phyloP scores from a whole-genome alignment of 2,113 vertebrate genomes.

The Takifugu bimaculatus region DNA sequence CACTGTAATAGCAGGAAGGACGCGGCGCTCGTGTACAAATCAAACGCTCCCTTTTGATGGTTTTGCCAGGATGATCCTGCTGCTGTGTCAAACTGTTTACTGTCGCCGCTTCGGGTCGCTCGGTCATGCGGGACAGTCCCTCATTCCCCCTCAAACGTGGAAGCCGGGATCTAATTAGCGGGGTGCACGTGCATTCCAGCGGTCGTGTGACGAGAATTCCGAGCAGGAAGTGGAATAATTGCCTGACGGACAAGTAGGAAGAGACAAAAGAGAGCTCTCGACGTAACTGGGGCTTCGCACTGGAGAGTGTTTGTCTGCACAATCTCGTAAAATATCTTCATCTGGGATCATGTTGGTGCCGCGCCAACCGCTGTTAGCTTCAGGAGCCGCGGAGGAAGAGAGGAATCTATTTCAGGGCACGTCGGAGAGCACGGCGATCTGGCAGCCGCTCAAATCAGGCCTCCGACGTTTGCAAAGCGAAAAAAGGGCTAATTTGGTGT shows the following conservation, averaged over 20 bases:
- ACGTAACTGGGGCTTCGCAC: slow-evolving; percentile 64
- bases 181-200: slow-evolving; percentile 15
- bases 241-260: slow-evolving; percentile 48
- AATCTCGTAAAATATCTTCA: slow-evolving; percentile 63
- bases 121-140: slow-evolving; percentile 10
- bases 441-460: slow-evolving; percentile 61
- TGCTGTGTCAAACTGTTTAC: slow-evolving; percentile 17
- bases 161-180: neutral
- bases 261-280: slow-evolving; percentile 53
- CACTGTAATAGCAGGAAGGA: slow-evolving; percentile 67
- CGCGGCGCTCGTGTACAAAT: slow-evolving; percentile 51
- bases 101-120: slow-evolving; percentile 12
- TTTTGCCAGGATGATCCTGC: slow-evolving; percentile 38
- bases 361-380: slow-evolving; percentile 63
- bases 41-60: slow-evolving; percentile 43
- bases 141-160: slow-evolving; percentile 12
- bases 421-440: slow-evolving; percentile 44
- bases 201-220: slow-evolving; percentile 15
- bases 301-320: slow-evolving; percentile 58
- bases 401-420: slow-evolving; percentile 56
- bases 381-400: slow-evolving; percentile 48
- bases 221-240: slow-evolving; percentile 29
- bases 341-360: slow-evolving; percentile 60
- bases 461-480: slow-evolving; percentile 53
- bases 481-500: slow-evolving; percentile 59